Conservation (phyloP, 2,888 invertebrate genomes). For the Sturmia bella region DNA sequence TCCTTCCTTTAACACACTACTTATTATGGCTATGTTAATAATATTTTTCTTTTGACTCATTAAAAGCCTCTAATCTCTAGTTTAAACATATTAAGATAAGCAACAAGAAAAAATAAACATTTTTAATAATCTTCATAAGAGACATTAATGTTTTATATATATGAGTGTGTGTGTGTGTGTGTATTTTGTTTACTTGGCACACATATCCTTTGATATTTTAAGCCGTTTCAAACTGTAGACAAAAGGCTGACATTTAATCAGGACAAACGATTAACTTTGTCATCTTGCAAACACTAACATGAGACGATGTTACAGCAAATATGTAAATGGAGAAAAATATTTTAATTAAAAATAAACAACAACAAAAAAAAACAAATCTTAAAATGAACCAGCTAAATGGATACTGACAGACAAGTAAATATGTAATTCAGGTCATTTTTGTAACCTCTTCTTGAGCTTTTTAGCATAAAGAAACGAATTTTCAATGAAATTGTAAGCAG, state of each 20-base stretch:
- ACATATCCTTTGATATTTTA: constrained; percentile 69
- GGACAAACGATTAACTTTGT: constrained; percentile 55
- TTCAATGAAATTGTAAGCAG: no score
- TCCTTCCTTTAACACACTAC: constrained; percentile 55
- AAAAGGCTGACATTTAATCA: constrained; percentile 54
- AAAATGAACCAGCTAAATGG: neutral
- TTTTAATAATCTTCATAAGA: constrained; percentile 52
- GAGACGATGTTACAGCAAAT: neutral
- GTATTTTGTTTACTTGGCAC: constrained; percentile 59
- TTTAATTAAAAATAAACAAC: constrained; percentile 1
- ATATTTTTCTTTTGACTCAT: constrained; percentile 64
- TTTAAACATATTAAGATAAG: constrained; percentile 54
- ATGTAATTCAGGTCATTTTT: neutral
- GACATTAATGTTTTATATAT: constrained; percentile 38
- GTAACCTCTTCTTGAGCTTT: no score
- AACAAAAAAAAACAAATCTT: no score
- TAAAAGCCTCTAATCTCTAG: constrained; percentile 58
- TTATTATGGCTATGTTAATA: constrained; percentile 48
- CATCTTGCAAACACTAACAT: constrained; percentile 14
- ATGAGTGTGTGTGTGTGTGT: no score
- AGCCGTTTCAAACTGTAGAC: constrained; percentile 48
- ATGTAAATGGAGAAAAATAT: neutral
- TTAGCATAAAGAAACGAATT: no score
- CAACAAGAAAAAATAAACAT: neutral
- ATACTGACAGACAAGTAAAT: neutral